Evolutionary conservation across 2,113 vertebrate genomes (phyloP).

Genomic region (Hylia prasina): DNA sequence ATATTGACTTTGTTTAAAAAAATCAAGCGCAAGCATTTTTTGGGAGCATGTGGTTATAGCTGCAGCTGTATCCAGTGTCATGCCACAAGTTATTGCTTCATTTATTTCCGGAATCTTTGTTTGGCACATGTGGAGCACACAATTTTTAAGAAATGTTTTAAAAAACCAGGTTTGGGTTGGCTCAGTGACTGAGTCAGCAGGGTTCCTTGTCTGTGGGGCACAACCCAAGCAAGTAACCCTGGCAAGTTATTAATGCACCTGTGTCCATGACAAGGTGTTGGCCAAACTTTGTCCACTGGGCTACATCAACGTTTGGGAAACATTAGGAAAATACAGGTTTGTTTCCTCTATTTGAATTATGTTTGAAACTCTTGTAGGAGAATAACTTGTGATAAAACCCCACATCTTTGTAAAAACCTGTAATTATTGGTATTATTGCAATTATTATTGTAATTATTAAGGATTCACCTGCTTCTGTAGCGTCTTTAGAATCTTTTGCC

Average conservation of each 20-base stretch:
- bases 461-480: background rate
- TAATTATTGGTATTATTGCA: background rate
- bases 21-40: background rate
- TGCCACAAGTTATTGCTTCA: background rate
- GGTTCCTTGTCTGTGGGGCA: background rate
- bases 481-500: background rate
- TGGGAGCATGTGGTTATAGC: background rate
- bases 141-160: background rate
- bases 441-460: background rate
- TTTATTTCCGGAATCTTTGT: background rate
- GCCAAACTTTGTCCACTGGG: background rate
- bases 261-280: accelerated
- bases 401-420: background rate
- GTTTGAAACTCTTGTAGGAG: background rate
- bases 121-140: background rate
- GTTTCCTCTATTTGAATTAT: background rate
- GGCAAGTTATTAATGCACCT: background rate
- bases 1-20: background rate
- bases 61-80: background rate
- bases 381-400: background rate
- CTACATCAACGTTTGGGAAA: background rate
- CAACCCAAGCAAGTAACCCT: background rate
- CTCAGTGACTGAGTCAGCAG: background rate
- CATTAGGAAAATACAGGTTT: accelerated
- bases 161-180: background rate